A percentile compares a stretch with the other conserved stretches of the same genome.
These are phyloP conservation scores for Tetranychus urticae DNA, from an alignment of 1,140 invertebrate genomes.

Conservation along the genomic window DNA sequence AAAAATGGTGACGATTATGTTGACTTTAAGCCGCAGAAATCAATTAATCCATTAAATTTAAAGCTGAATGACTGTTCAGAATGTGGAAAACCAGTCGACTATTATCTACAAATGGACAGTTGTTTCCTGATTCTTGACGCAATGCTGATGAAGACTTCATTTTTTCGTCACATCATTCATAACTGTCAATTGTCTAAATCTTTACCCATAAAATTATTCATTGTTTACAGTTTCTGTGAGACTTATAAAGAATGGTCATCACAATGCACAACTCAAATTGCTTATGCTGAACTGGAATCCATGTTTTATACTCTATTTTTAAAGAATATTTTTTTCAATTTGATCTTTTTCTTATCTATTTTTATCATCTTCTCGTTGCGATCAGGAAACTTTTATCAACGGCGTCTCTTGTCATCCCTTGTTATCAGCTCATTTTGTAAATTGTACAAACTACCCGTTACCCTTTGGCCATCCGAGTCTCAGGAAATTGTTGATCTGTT, in stretches of 20 bases:
- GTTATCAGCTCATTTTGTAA: constrained; percentile 9
- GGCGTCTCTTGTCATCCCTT: not conserved
- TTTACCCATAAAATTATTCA: constrained; percentile 1
- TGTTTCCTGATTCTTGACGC: constrained; percentile 8
- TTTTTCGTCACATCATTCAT: constrained; percentile 8
- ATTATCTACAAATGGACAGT: constrained; percentile 9
- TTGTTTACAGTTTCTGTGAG: constrained; percentile 7
- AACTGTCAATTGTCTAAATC: constrained; percentile 2
- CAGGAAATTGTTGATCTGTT: constrained; percentile 4
- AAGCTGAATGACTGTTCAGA: constrained; percentile 2
- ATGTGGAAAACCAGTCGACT: constrained; percentile 7
- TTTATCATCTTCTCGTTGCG: not conserved
- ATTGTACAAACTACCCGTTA: constrained; percentile 5
- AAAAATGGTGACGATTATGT: not conserved
- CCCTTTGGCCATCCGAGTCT: constrained; percentile 1
- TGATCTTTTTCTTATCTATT: constrained; percentile 1
- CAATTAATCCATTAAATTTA: not conserved
- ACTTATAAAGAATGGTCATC: constrained; percentile 7
- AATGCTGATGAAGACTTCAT: constrained; percentile 4
- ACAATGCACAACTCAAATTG: not conserved
- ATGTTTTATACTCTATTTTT: constrained; percentile 2
- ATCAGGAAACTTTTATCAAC: not conserved
- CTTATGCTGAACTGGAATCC: constrained; percentile 5
- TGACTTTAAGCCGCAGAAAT: not conserved
- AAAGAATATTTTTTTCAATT: not conserved